Evolutionary conservation across 2,797 vertebrate species (phyloP).

Genomic region (Staurois parvus): DNA sequence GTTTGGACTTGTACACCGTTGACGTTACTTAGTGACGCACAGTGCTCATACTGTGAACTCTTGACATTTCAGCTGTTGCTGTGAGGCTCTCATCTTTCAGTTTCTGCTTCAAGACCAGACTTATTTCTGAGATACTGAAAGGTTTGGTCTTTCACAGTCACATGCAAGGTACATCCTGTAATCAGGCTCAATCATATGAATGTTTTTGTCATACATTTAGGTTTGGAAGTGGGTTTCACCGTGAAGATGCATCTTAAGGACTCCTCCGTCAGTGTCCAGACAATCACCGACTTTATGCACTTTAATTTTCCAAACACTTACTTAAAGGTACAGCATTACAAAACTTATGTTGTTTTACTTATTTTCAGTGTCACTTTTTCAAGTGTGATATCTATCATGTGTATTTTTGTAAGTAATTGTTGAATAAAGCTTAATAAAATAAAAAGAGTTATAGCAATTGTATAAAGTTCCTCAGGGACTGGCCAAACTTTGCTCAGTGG

Average conservation of each 20-base stretch:
- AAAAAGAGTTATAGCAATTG: too few species aligned
- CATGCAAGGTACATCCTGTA: neutral
- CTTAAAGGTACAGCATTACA: slow-evolving; percentile 83
- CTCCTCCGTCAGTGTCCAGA: slow-evolving; percentile 77
- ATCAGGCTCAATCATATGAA: neutral
- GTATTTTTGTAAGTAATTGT: too few species aligned
- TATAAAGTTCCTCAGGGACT: too few species aligned
- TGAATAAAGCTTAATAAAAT: too few species aligned
- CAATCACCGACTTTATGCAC: slow-evolving; percentile 90
- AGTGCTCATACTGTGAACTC: slow-evolving; percentile 1
- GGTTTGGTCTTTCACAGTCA: neutral
- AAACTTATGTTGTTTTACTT: neutral
- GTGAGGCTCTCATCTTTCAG: neutral
- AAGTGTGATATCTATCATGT: neutral
- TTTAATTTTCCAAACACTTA: slow-evolving; percentile 88
- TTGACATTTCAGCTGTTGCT: slow-evolving; percentile 16
- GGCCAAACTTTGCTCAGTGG: too few species aligned
- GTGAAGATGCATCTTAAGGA: slow-evolving; percentile 94
- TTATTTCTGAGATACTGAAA: slow-evolving; percentile 31
- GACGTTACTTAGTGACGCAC: neutral
- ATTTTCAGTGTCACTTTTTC: neutral
- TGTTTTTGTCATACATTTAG: slow-evolving; percentile 69
- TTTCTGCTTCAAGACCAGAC: slow-evolving; percentile 4
- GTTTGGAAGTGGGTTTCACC: slow-evolving; percentile 95
- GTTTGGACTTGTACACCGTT: neutral